Base-by-base conservation (phyloP, 2,888 invertebrate species). In the Eupithecia subumbrata region DNA sequence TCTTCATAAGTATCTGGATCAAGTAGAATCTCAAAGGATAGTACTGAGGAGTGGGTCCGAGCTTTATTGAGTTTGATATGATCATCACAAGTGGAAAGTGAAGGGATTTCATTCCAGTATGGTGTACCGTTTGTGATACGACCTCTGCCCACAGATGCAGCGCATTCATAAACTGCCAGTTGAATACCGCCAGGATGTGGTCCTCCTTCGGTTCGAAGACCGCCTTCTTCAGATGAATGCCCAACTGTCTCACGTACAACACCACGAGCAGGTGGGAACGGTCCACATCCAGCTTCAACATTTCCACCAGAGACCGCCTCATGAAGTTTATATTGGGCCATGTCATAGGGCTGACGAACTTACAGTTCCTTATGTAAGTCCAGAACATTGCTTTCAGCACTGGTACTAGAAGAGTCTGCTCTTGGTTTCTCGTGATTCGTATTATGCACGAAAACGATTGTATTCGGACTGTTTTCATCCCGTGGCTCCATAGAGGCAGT, bases 101-200 rank as follows among this genome's bases (percentile, higher is more conserved):
- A 64, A 99, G 94, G 1, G 97, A 96, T 83, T 97, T 96, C 79
- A 99, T 88, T 83, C 60, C 22, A 2, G 1, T 0, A 37, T 71
- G 48, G 11, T 68, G 0, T 14, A 16, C 25, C 12, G 30, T 96
- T 11, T 94, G 91, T 5, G 95, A 93, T 78, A 98, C 92, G 60
- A 99, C 94, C 86, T 97, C 97, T 0, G 97, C 96, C 99, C 99
- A 99, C 75, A 99, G 95, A 83, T 97, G 97, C 76, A 99, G 89
- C 5, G 99, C 99, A 91, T 99, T 99, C 0, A 99, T 95, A 91
- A 96, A 99, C 90, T 99, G 99, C 99, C 99, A 99, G 91, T 99
- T 99, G 89, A 99, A 99, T 8, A 99, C 99, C 0, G 98, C 97
- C 91, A 98, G 98, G 78, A 97, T 96, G 82, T 98, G 97, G 88